phyloP scores from a whole-genome alignment of 2,797 vertebrate genomes.

The Chelonia mydas region DNA sequence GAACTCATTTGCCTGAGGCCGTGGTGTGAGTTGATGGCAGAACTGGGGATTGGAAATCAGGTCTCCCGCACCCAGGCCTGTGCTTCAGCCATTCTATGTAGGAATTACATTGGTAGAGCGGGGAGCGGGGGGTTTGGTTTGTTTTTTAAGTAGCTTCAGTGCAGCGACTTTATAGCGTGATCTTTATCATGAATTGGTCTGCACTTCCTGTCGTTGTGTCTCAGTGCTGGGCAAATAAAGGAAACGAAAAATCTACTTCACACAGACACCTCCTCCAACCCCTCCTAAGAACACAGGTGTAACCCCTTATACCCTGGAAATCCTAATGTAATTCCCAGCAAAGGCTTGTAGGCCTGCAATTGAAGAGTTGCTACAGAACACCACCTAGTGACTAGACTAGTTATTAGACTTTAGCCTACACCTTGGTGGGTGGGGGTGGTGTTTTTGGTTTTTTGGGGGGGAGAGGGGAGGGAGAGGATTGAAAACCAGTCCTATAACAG shows the following conservation, averaged over 20 bases:
- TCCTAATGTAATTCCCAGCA: neutral
- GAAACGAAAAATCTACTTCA: neutral
- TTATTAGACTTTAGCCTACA: conserved; percentile 21
- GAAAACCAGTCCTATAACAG: neutral
- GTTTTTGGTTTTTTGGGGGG: rapidly evolving
- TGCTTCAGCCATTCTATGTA: neutral
- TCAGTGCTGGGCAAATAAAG: neutral
- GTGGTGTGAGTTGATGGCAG: neutral
- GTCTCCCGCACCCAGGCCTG: neutral
- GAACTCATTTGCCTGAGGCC: neutral
- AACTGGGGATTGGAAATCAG: neutral
- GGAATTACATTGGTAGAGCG: neutral
- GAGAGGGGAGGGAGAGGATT: rapidly evolving
- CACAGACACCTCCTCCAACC: too few relatives aligned
- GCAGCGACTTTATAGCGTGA: neutral
- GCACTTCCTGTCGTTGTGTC: neutral
- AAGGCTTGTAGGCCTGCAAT: neutral
- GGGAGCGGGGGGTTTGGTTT: too few relatives aligned
- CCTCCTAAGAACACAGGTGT: too few relatives aligned
- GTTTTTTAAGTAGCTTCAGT: neutral
- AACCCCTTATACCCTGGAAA: neutral
- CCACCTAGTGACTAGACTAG: conserved; percentile 50
- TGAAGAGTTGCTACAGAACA: conserved; percentile 15
- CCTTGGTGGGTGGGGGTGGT: neutral
- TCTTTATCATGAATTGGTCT: neutral